These are phyloP conservation scores for Drosophila leonis DNA, from an alignment of 2,888 invertebrate species.

Conservation along the genomic window DNA sequence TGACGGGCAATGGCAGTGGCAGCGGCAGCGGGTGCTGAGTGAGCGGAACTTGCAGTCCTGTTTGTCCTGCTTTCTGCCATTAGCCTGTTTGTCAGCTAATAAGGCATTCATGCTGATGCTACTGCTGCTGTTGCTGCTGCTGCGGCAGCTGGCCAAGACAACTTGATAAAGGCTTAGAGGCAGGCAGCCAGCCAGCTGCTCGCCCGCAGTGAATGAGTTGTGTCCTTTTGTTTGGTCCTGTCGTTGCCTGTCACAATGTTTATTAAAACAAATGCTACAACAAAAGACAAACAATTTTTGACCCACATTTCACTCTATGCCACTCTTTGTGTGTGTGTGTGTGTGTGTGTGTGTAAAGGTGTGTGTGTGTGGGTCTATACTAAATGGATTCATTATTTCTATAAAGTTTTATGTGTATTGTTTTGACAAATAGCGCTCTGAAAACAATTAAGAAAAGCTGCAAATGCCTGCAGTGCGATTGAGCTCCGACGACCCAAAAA, in stretches of 20 bases:
- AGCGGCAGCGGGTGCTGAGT: slow-evolving; percentile 5
- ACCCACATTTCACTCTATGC: slow-evolving; percentile 64
- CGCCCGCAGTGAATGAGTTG: slow-evolving; percentile 44
- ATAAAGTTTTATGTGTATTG: slow-evolving; percentile 62
- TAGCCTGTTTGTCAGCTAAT: slow-evolving; percentile 67
- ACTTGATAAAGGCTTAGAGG: slow-evolving; percentile 69
- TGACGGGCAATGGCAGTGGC: slow-evolving; percentile 13
- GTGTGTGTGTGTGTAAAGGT: slow-evolving; percentile 22
- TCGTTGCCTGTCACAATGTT: slow-evolving; percentile 78
- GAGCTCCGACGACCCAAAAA: slow-evolving; percentile 19
- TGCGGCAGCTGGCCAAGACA: slow-evolving; percentile 51
- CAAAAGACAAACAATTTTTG: slow-evolving; percentile 71
- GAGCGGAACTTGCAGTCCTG: slow-evolving; percentile 34
- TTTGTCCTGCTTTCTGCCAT: slow-evolving; percentile 7
- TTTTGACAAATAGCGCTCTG: slow-evolving; percentile 46
- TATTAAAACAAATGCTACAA: slow-evolving; percentile 77
- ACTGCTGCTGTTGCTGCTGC: slow-evolving; percentile 4
- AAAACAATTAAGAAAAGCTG: slow-evolving; percentile 65
- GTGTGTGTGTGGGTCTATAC: slow-evolving; percentile 39
- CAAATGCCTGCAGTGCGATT: slow-evolving; percentile 27
- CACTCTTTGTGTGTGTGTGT: background rate
- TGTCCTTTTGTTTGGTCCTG: slow-evolving; percentile 48
- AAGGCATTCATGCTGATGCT: slow-evolving; percentile 61
- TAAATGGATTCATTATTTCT: slow-evolving; percentile 74
- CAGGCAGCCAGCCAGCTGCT: slow-evolving; percentile 13